Evolutionary conservation across 2,113 vertebrate species (phyloP).

Genomic region (Propithecus coquereli): DNA sequence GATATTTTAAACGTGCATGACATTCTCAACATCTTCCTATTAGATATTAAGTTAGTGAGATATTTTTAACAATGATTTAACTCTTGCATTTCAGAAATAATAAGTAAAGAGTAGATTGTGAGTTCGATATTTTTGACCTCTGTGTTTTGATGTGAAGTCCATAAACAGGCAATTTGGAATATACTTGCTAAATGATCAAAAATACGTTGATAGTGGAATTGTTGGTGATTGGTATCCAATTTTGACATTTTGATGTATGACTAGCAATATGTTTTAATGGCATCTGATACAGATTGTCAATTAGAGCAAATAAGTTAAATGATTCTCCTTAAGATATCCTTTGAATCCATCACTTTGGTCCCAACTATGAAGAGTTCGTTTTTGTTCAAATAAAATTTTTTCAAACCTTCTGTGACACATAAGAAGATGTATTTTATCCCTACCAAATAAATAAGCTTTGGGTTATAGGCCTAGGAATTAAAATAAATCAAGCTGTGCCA

Average conservation of each 20-base stretch:
- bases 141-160: background rate
- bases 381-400: slow-evolving; percentile 35
- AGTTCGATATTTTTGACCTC: background rate
- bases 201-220: background rate
- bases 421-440: background rate
- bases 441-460: background rate
- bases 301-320: background rate
- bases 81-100: background rate
- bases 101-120: background rate
- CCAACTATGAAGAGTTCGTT: background rate
- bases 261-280: background rate
- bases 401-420: background rate
- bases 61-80: background rate
- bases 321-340: background rate
- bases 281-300: background rate
- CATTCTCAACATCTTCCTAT: background rate
- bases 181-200: background rate
- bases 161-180: background rate
- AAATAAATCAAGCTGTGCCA: background rate
- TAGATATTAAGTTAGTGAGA: slow-evolving; percentile 8
- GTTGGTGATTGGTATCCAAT: background rate
- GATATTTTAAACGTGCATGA: slow-evolving; percentile 48
- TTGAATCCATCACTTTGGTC: background rate
- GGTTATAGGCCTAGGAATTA: background rate
- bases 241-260: background rate